These are phyloP conservation scores for Felis catus DNA, from an alignment of 2,113 vertebrate species.

Conservation along the genomic window F.catus_Fca126_mat1.0 CM031412.1:125315001-125315500, in stretches of 20 bases:
- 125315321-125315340: neutral
- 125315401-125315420: neutral
- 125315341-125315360: neutral
- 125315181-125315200: neutral
- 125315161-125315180: neutral
- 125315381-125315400: neutral
- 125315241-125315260: neutral
- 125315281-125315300: neutral
- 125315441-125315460: neutral
- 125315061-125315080: neutral
- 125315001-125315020: neutral
- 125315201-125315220: neutral
- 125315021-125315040: neutral
- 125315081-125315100: neutral
- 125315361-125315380: neutral
- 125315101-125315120: neutral
- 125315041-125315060: neutral
- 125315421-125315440: neutral
- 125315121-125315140: neutral
- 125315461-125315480: neutral
- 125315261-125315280: neutral
- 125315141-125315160: neutral
- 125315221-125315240: neutral
- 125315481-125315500: neutral
- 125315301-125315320: neutral